phyloP scores from a whole-genome alignment of 30 jellyfish, hydroid and myxozoan species.

The Aurelia aurita region DNA sequence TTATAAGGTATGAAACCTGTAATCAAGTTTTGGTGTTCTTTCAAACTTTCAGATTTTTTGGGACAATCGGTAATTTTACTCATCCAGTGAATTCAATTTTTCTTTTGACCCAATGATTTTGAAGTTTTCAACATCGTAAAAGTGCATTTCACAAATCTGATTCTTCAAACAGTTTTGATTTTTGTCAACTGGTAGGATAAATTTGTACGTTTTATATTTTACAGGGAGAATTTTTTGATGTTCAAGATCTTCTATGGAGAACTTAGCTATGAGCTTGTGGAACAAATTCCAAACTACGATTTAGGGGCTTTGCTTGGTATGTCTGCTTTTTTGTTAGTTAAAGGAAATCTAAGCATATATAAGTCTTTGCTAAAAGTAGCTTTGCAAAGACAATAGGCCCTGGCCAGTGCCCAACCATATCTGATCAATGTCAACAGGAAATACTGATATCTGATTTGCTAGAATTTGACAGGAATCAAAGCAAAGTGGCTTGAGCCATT shows the following conservation, averaged over 20 bases:
- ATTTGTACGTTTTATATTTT: not conserved
- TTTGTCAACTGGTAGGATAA: not conserved
- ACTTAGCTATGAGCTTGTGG: conserved; percentile 74
- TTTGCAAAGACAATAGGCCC: too few species aligned
- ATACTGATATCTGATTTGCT: not conserved
- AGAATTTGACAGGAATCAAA: too few species aligned
- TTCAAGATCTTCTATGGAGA: conserved; percentile 75
- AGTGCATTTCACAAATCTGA: not conserved
- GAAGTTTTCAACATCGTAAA: not conserved
- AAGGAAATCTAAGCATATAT: not conserved
- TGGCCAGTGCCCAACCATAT: too few species aligned
- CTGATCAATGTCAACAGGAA: too few species aligned
- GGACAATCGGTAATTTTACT: not conserved
- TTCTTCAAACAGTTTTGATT: not conserved
- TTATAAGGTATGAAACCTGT: conserved; percentile 32
- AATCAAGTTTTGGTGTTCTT: not conserved
- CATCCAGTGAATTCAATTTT: not conserved
- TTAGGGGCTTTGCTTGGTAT: conserved; percentile 73
- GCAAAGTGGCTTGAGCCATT: too few species aligned
- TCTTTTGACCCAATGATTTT: not conserved
- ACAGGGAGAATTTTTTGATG: conserved; percentile 76
- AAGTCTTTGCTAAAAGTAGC: too few species aligned
- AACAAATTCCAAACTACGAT: conserved; percentile 82
- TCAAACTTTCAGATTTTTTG: too few species aligned
- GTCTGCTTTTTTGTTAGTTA: not conserved